Evolutionary conservation across 2,113 vertebrate species (phyloP).

Genomic region (Barbus barbus): DNA sequence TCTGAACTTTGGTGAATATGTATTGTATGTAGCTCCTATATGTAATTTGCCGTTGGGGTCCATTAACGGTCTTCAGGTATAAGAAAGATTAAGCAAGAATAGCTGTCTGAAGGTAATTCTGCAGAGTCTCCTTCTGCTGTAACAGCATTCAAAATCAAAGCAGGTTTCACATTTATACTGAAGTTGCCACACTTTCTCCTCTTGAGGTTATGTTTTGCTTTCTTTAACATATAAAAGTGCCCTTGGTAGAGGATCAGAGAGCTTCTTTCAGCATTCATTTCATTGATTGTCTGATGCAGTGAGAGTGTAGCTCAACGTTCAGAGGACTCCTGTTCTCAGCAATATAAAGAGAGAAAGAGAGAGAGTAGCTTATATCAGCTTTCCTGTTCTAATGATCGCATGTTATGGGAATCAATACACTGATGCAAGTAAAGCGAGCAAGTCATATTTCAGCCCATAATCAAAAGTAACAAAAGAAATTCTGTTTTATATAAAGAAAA

Average conservation of each 20-base stretch:
- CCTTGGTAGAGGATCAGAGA: constrained; percentile 32
- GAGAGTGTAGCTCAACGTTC: neutral
- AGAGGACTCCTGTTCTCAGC: constrained; percentile 2
- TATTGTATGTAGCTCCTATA: too few relatives aligned
- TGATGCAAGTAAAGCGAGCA: neutral
- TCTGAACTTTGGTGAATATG: neutral
- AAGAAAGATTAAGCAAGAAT: too few relatives aligned
- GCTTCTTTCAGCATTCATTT: neutral
- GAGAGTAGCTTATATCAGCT: neutral
- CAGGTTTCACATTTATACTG: neutral
- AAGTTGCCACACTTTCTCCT: neutral
- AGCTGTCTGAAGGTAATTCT: neutral
- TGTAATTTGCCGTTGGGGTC: neutral
- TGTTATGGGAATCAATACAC: neutral
- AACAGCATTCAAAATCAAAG: neutral
- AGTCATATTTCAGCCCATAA: neutral
- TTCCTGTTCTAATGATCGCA: neutral
- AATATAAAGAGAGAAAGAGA: neutral
- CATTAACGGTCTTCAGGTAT: neutral
- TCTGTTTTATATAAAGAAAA: neutral
- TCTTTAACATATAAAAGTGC: constrained; percentile 17
- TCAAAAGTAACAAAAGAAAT: neutral
- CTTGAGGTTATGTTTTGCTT: neutral
- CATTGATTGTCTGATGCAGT: constrained; percentile 27
- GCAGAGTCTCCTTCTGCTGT: neutral